phyloP scores from a whole-genome alignment of 2,888 invertebrate genomes.

The Dexiosoma caninum region DNA sequence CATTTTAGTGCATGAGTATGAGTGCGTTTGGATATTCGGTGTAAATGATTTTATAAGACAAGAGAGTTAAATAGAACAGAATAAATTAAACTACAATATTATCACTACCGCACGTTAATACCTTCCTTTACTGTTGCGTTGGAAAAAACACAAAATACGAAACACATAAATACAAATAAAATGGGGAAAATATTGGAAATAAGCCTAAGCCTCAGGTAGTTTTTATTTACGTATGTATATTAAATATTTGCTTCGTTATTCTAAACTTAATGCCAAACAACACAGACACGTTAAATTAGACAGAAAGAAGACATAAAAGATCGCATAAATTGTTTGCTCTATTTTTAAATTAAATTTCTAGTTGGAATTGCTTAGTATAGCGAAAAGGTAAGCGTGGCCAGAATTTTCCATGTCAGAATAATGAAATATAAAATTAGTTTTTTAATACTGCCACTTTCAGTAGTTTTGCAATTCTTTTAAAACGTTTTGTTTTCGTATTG shows the following conservation, averaged over 20 bases:
- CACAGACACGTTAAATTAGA: not conserved
- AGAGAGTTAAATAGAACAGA: conserved; percentile 24
- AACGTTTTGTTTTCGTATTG: not conserved
- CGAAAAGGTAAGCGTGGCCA: not conserved
- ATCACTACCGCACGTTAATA: conserved; percentile 39
- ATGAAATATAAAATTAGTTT: conserved; percentile 14
- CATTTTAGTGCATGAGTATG: not conserved
- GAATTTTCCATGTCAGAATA: not conserved
- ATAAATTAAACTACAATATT: conserved; percentile 31
- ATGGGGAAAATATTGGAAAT: conserved; percentile 28
- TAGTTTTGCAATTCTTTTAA: conserved; percentile 12
- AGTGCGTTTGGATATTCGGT: not conserved
- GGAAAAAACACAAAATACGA: no score
- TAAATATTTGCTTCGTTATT: conserved; percentile 29
- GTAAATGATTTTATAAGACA: conserved; percentile 28
- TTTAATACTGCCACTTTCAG: conserved; percentile 18
- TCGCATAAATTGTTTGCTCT: not conserved
- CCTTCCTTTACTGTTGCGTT: not conserved
- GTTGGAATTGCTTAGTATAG: conserved; percentile 6
- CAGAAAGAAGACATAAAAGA: not conserved
- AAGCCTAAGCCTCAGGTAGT: conserved; percentile 42
- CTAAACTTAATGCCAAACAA: not conserved
- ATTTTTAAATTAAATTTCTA: conserved; percentile 42
- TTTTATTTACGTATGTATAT: not conserved
- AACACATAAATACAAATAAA: not conserved